Evolutionary conservation across 2,797 vertebrate species (phyloP).

Genomic region (Betta splendens): DNA sequence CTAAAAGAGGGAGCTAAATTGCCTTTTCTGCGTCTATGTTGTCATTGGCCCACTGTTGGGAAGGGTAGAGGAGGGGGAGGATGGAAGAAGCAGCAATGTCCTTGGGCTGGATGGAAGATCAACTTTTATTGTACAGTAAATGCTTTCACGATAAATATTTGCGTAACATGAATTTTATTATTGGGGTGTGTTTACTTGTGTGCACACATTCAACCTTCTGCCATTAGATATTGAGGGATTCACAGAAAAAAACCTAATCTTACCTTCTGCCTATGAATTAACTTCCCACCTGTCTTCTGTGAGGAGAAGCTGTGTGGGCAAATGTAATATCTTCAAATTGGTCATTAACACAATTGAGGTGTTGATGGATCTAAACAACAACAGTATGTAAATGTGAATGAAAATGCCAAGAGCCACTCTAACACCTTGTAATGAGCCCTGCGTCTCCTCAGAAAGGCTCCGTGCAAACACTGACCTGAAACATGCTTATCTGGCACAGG

Average conservation of each 20-base stretch:
- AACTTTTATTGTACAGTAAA: conserved; percentile 72
- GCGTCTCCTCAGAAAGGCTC: conserved; percentile 46
- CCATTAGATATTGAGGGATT: conserved; percentile 18
- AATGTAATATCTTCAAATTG: conserved; percentile 76
- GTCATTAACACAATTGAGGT: conserved; percentile 75
- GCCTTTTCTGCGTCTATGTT: conserved; percentile 85
- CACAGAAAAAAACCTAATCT: conserved; percentile 15
- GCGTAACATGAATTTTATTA: not conserved
- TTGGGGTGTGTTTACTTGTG: conserved; percentile 17
- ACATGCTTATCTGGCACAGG: conserved; percentile 74
- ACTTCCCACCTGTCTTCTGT: conserved; percentile 55
- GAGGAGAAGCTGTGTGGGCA: conserved; percentile 38
- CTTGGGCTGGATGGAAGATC: conserved; percentile 81
- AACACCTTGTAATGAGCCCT: conserved; percentile 80
- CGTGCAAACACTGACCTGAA: conserved; percentile 67
- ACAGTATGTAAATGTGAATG: conserved; percentile 65
- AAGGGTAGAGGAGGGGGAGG: conserved; percentile 70
- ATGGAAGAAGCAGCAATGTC: conserved; percentile 73
- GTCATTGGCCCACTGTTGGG: conserved; percentile 81
- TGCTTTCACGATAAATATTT: conserved; percentile 24
- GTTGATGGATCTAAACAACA: conserved; percentile 75
- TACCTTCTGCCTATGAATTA: conserved; percentile 35
- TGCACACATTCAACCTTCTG: conserved; percentile 30
- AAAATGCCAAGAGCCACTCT: conserved; percentile 73
- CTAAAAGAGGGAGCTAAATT: conserved; percentile 85